Conservation (phyloP, 2,888 invertebrate genomes). For the Chrysolina americana region DNA sequence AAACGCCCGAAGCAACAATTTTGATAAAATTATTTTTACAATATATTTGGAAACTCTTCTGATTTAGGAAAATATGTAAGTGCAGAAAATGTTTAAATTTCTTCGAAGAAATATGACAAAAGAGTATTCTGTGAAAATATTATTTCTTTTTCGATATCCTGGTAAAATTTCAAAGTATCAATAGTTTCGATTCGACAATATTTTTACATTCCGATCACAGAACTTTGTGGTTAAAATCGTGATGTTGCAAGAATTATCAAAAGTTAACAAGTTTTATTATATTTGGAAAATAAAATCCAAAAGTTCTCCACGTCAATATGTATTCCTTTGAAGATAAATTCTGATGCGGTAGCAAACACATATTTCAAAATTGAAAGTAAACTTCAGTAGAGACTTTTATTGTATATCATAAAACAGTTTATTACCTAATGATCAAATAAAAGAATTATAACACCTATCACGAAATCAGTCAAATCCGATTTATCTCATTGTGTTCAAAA, state of each 20-base stretch:
- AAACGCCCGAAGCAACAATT: no score
- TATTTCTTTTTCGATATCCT: no score
- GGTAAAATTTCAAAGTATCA: no score
- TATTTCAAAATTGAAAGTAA: conserved; percentile 29
- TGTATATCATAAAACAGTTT: conserved; percentile 40
- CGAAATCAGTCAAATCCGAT: conserved; percentile 18
- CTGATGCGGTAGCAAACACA: conserved; percentile 18
- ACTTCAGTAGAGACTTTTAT: conserved; percentile 31
- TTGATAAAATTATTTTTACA: no score
- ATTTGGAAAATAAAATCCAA: not conserved
- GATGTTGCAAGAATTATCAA: not conserved
- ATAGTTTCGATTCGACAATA: no score
- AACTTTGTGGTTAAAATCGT: no score
- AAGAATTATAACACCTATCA: conserved; percentile 31
- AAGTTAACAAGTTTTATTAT: not conserved
- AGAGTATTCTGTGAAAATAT: no score
- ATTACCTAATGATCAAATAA: conserved; percentile 41
- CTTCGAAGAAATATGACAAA: no score
- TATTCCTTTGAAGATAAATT: conserved; percentile 9
- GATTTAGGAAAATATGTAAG: no score
- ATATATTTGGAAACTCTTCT: no score
- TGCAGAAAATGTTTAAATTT: no score
- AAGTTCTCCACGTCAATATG: not conserved
- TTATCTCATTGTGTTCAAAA: not conserved
- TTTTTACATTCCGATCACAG: no score